These are phyloP conservation scores for Gymnoscopelus braueri DNA, from an alignment of 2,797 vertebrate genomes.

Conservation along the genomic window DNA sequence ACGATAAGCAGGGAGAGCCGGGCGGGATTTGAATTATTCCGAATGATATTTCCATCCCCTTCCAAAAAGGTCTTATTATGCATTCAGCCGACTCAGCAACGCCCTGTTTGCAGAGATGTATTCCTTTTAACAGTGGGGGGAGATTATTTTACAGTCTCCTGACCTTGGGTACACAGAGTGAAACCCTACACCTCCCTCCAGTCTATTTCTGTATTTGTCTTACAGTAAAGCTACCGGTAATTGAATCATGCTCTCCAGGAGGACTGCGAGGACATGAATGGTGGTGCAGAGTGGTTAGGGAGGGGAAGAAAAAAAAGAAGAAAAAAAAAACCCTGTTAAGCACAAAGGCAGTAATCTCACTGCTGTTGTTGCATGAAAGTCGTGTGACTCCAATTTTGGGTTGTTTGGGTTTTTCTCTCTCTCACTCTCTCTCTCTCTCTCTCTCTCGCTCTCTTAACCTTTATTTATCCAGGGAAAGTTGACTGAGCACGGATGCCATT, in stretches of 20 bases:
- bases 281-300: slow-evolving; percentile 42
- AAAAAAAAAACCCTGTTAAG: no score
- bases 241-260: slow-evolving; percentile 79
- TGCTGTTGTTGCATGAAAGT: slow-evolving; percentile 44
- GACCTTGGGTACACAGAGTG: slow-evolving; percentile 80
- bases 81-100: slow-evolving; percentile 61
- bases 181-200: slow-evolving; percentile 78
- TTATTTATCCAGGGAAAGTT: no score
- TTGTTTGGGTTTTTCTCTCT: slow-evolving; percentile 36
- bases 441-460: neutral
- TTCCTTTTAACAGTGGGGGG: slow-evolving; percentile 67
- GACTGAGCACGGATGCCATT: no score
- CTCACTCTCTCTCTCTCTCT: slow-evolving; percentile 28
- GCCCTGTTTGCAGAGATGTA: slow-evolving; percentile 69
- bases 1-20: slow-evolving; percentile 2
- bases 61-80: slow-evolving; percentile 8
- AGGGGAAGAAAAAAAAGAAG: no score
- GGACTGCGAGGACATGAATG: slow-evolving; percentile 52
- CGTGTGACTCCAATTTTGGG: slow-evolving; percentile 48
- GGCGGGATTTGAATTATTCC: slow-evolving; percentile 26
- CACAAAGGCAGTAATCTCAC: slow-evolving; percentile 32
- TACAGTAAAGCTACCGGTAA: slow-evolving; percentile 75
- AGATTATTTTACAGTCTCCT: slow-evolving; percentile 75
- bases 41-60: slow-evolving; percentile 40
- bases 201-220: slow-evolving; percentile 79